Evolutionary conservation across 30 jellyfish, hydroid and myxozoan genomes (phyloP).

Genomic region (Chrysaora quinquecirrha): DNA sequence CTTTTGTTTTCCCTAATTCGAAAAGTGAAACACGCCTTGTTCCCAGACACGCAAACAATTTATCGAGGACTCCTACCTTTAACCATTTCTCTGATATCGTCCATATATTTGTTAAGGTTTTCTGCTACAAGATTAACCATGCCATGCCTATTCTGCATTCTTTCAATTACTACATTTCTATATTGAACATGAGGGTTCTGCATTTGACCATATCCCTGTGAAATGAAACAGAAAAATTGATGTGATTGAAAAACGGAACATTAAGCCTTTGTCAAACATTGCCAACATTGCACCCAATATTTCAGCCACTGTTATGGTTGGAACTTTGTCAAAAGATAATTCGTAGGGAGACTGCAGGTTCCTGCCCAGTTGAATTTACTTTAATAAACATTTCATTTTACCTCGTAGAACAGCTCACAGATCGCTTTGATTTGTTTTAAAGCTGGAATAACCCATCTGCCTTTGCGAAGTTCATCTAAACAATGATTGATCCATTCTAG

Average conservation of each 20-base stretch:
- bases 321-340: too few relatives aligned
- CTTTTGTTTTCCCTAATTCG: too few relatives aligned
- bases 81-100: conserved; percentile 65
- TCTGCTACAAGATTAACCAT: conserved; percentile 93
- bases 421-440: conserved; percentile 93
- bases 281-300: too few relatives aligned
- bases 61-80: conserved; percentile 76
- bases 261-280: too few relatives aligned
- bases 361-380: too few relatives aligned
- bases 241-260: too few relatives aligned
- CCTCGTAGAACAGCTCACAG: conserved; percentile 96
- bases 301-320: too few relatives aligned
- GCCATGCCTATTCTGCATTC: conserved; percentile 85
- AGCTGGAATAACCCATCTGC: conserved; percentile 96
- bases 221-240: too few relatives aligned
- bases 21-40: too few relatives aligned
- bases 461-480: conserved; percentile 87
- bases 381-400: too few relatives aligned
- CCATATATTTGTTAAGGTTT: conserved; percentile 77
- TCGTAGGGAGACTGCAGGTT: too few relatives aligned
- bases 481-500: conserved; percentile 84
- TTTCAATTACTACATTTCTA: conserved; percentile 90
- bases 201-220: conserved; percentile 84
- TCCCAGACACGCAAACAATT: too few relatives aligned
- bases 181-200: conserved; percentile 86